Base-by-base conservation (phyloP, 2,797 vertebrate genomes). In the Crax fasciolata region DNA sequence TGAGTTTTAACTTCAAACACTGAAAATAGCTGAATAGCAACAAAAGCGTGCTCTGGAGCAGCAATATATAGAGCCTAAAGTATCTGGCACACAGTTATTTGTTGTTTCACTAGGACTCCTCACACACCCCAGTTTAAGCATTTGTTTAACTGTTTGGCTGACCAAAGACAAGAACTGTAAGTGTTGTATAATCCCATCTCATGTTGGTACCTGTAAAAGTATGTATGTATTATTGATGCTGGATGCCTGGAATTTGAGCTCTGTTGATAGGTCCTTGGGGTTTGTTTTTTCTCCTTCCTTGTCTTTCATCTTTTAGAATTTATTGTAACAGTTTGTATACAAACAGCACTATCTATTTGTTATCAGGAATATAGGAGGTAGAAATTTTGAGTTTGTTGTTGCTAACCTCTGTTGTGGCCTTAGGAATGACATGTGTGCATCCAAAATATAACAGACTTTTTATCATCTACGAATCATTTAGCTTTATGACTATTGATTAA, bases 31-130 rank as follows among this genome's bases (percentile, higher is more conserved):
- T 48, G 23, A 58, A 48, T 4, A 55, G 21, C 84, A 70, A 61
- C 57, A 52, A 25, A 85, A 32, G 1, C 16, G 3, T 13, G 13
- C 19, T 28, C 11, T 1, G 12, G 65, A 62, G 72, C 6, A 77
- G 82, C 39, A 58, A 35, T 1, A 25, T 49, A 7, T 2, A 6
- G 70, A 59, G 21, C 32, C 39, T 30, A 1, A 6, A 66, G 48
- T 3, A 30, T 1, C 54, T 48, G 80, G 83, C 77, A 44, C 0
- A 1, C 5, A 19, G n/a, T 3, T 12, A 1, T 1, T 20, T 39
- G 54, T 10, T 16, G 71, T 10, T 62, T 79, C 38, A 24, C n/a
- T 12, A 21, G 3, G 10, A 7, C 21, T 87, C 16, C 49, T 75
- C 86, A 16, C 44, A 6, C 10, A 2, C 48, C 38, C 16, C 57